Evolutionary conservation across 1,140 invertebrate species (phyloP), one percentile per base, ranked within the genome.

Genomic region (Nymphalis io): DNA sequence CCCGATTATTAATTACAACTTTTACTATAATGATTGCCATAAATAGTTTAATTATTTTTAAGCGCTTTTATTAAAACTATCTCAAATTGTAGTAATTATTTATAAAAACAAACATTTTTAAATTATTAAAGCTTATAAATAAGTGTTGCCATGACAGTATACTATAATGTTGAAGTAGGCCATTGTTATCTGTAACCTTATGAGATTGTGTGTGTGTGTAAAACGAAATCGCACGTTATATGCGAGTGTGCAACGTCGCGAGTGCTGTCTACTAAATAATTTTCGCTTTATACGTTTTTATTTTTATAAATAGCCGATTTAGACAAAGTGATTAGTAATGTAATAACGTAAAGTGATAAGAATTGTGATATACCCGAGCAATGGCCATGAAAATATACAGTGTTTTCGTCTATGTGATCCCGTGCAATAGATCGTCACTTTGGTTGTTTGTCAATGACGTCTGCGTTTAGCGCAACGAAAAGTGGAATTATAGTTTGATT

Each of bases 381-480:
- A 89, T 87, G 87, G 80, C 83, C 72, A 76, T 75, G 76, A 89
- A 89, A 80, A 83, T 84, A 82, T 81, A 76, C 79, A 85, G 82
- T 89, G 87, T 91, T 89, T 88, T 87, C 79, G 74, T 84, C 80
- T 85, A 82, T 89, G 87, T 88, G 86, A 87, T 84, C 75, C 84
- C 80, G 85, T 89, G 87, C 85, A 85, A 88, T 88, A 88, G 73
- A 83, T 89, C 87, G 82, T 85, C 86, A 87, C 83, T 90, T 87
- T 73, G 81, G 85, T 91, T 91, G 89, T 91, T 91, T 91, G 89
- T 89, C 88, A 90, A 87, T 91, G 89, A 91, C 89, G 89, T 91
- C 84, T 91, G 82, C 88, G 88, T 89, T 91, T 89, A 91, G 89
- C 85, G 87, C 87, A 88, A 87, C 87, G 82, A 91, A 91, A 88